Evolutionary conservation across 2,113 vertebrate species (phyloP).

Genomic region (Loxodonta africana): DNA sequence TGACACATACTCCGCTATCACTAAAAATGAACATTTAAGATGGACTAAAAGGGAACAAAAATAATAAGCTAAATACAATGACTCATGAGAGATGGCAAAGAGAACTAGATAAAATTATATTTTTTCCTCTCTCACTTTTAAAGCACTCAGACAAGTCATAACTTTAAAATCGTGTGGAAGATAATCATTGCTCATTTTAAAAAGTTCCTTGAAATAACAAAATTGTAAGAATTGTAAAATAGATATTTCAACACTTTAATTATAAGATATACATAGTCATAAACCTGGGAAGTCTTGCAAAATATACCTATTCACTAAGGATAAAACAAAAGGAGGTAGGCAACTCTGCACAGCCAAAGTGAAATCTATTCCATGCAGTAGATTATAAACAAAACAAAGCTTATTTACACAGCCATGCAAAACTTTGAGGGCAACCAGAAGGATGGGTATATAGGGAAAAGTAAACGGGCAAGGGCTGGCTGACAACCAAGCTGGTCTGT

Average conservation of each 20-base stretch:
- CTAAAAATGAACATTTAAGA: slow-evolving; percentile 9
- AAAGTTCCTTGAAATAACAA: slow-evolving; percentile 27
- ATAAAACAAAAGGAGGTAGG: slow-evolving; percentile 77
- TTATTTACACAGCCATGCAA: slow-evolving; percentile 73
- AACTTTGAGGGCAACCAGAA: slow-evolving; percentile 77
- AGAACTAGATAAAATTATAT: slow-evolving; percentile 15
- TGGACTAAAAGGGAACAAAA: slow-evolving; percentile 35
- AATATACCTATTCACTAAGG: slow-evolving; percentile 1
- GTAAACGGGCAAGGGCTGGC: slow-evolving; percentile 37
- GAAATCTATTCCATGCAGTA: slow-evolving; percentile 75
- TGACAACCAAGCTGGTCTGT: slow-evolving; percentile 60
- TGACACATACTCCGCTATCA: neutral
- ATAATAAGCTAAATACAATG: neutral
- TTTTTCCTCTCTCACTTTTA: slow-evolving; percentile 14
- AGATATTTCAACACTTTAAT: slow-evolving; percentile 46
- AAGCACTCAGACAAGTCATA: slow-evolving; percentile 27
- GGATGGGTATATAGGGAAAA: slow-evolving; percentile 8
- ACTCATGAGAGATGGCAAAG: neutral
- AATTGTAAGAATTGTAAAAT: slow-evolving; percentile 25
- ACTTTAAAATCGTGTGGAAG: slow-evolving; percentile 27
- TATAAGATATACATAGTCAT: neutral
- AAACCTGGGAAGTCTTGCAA: neutral
- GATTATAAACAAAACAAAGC: slow-evolving; percentile 74
- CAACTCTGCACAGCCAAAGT: slow-evolving; percentile 79
- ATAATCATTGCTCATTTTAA: slow-evolving; percentile 12